These are phyloP conservation scores for Drosophila macrospina DNA, from an alignment of 2,888 invertebrate species.

Conservation along the genomic window DNA sequence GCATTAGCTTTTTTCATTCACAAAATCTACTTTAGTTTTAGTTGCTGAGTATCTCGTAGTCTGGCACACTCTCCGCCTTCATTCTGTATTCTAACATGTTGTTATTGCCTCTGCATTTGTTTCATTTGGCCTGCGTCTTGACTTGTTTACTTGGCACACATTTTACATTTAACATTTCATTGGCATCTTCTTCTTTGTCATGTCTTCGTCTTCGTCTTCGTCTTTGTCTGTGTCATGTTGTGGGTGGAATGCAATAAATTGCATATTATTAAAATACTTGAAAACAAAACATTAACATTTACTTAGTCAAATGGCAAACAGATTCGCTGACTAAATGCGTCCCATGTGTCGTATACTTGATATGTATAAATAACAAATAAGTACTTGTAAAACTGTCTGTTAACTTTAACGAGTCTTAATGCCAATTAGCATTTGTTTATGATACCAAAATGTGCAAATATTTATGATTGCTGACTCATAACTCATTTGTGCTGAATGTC, in stretches of 20 bases:
- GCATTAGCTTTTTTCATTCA: background rate
- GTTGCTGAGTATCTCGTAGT: conserved; percentile 20
- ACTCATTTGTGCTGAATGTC: background rate
- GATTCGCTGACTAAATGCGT: conserved; percentile 21
- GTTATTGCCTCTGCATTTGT: conserved; percentile 4
- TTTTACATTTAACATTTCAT: conserved; percentile 62
- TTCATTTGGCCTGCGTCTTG: conserved; percentile 27
- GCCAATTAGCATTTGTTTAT: conserved; percentile 37
- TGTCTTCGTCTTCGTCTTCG: conserved; percentile 1
- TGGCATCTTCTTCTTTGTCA: conserved; percentile 49
- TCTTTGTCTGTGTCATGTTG: conserved; percentile 13
- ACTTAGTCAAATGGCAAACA: conserved; percentile 36
- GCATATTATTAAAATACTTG: conserved; percentile 37
- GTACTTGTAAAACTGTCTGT: conserved; percentile 19
- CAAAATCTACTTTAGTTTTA: background rate
- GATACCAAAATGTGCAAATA: background rate
- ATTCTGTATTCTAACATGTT: background rate
- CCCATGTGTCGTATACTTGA: conserved; percentile 54
- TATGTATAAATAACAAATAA: conserved; percentile 15
- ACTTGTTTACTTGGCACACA: conserved; percentile 73
- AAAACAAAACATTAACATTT: conserved; percentile 57
- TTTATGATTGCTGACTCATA: background rate
- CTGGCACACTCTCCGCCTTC: background rate
- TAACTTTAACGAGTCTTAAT: conserved; percentile 21
- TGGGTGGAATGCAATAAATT: conserved; percentile 51